phyloP scores from a whole-genome alignment of 2,797 vertebrate species.

The Lemur catta region DNA sequence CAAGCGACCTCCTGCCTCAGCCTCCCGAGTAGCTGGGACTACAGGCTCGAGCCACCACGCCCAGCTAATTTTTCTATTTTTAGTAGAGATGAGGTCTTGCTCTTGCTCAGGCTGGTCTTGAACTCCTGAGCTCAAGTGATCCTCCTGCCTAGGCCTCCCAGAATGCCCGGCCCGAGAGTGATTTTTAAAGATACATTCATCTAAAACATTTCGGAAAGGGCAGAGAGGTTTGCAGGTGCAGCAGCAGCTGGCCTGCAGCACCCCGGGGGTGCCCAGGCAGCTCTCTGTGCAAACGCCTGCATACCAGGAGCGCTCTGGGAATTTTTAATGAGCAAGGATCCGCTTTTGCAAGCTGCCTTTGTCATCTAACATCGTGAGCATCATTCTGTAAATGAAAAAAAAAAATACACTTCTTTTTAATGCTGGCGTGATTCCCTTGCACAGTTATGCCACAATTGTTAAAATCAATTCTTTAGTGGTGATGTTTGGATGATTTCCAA shows the following conservation, averaged over 20 bases:
- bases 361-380: rapidly evolving
- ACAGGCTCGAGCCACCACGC: too few relatives aligned
- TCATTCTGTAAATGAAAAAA: not conserved
- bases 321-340: not conserved
- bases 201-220: not conserved
- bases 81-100: too few relatives aligned
- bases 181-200: not conserved
- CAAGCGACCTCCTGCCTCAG: too few relatives aligned
- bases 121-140: too few relatives aligned
- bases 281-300: not conserved
- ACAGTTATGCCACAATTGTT: not conserved
- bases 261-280: rapidly evolving
- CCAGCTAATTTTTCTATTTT: too few relatives aligned
- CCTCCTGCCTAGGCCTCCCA: too few relatives aligned
- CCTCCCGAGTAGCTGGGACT: too few relatives aligned
- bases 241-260: rapidly evolving
- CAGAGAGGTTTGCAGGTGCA: not conserved
- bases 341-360: not conserved
- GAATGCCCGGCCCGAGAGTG: too few relatives aligned
- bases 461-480: not conserved
- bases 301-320: too few relatives aligned
- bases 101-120: too few relatives aligned
- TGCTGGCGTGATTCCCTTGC: not conserved
- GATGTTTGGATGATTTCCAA: not conserved
- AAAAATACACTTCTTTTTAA: not conserved